Evolutionary conservation across 2,113 vertebrate species (phyloP), one percentile per base, ranked within the genome.

Genomic region (Poeciliopsis retropinna): DNA sequence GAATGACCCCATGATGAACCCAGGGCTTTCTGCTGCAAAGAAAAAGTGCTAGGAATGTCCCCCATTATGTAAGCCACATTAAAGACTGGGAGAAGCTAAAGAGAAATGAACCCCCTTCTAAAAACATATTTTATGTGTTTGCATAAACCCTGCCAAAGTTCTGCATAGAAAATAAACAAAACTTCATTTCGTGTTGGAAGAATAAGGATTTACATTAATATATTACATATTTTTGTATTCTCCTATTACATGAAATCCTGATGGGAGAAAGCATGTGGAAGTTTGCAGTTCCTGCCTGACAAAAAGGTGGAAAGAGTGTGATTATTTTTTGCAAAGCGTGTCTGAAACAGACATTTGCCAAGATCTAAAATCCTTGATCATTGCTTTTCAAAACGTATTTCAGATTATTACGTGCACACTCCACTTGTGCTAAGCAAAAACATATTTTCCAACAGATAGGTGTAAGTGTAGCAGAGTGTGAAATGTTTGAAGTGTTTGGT

Each of bases 391-490:
- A 19, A 47, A 19, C 10, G 22, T 25, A 22, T n/a, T 57, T 25
- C 22, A 8, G 14, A 19, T 47, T 25, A 54, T 54, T 57, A 57
- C 0, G 51, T 65, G 0, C 0, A 57, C 63, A 66, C 2, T 3
- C 28, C 31, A 29, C 28, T 27, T 51, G 9, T 78, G 67, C 64
- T 39, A 32, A 44, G 14, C 64, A 66, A n/a, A 31, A 62, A 72
- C 41, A 72, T 31, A 61, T 70, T 12, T 64, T 4, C 12, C 32
- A 37, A 31, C 63, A 72, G 51, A 17, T 63, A 64, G 31, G 41
- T 75, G 62, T 66, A 47, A 22, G 74, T 76, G 64, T 69, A 62
- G 64, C 65, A 64, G 65, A 37, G 30, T 30, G 25, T 65, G 67
- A 54, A 63, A 29, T 60, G 30, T 57, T 74, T 74, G 66, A 44